These are phyloP conservation scores for Meda fulgida DNA, from an alignment of 2,797 vertebrate genomes.

Conservation along the genomic window DNA sequence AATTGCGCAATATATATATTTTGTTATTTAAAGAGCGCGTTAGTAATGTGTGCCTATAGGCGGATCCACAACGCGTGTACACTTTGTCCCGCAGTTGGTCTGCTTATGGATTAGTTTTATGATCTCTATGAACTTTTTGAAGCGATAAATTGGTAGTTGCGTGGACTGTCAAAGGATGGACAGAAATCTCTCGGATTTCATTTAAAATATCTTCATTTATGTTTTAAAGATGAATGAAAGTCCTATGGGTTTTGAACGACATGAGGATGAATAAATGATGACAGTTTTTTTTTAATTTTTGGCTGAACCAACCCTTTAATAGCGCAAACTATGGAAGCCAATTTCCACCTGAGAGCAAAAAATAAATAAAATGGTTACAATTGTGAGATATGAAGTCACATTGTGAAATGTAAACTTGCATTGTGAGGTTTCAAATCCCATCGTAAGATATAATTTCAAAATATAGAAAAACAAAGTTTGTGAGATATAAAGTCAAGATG, in stretches of 20 bases:
- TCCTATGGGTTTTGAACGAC: not conserved
- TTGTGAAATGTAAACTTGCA: not conserved
- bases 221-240: not conserved
- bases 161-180: not conserved
- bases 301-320: not conserved
- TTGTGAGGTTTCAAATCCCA: not conserved
- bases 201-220: not conserved
- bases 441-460: not conserved
- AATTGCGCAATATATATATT: too few relatives aligned
- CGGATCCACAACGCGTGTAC: too few relatives aligned
- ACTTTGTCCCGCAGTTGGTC: too few relatives aligned
- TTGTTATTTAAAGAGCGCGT: too few relatives aligned
- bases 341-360: not conserved
- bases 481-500: not conserved
- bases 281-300: not conserved
- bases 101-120: not conserved
- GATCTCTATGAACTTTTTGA: not conserved
- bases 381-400: not conserved
- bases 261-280: not conserved
- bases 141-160: not conserved
- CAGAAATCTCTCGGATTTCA: not conserved
- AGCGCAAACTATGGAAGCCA: not conserved
- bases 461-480: not conserved
- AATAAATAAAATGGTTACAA: not conserved
- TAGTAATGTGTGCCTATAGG: too few relatives aligned